Evolutionary conservation across 2,888 invertebrate genomes (phyloP), one percentile per base, ranked within the genome.

Genomic region (Drosophila barbarae): DNA sequence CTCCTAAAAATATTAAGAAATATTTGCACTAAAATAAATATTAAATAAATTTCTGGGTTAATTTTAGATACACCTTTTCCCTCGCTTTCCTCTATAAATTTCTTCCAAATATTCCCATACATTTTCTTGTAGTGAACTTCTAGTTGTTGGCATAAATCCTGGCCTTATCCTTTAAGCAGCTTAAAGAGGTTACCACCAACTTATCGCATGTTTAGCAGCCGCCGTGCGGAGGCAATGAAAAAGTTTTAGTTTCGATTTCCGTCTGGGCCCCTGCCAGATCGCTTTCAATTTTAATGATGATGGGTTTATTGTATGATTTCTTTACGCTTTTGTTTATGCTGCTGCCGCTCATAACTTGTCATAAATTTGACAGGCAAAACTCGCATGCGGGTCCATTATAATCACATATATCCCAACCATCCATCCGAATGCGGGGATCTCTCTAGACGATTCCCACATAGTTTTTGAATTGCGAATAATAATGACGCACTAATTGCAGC

Each of bases 401-500:
- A 66, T 23, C 56, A 35, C 55, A 68, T 61, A 50, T 49, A 46
- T n/a, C 46, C 15, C 26, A 44, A 3, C 9, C 36, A 18, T 44
- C 28, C 28, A 28, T 26, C 47, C 21, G 13, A 26, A 38, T 52
- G 57, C 41, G 55, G 50, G 69, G 57, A 53, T 41, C 32, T 61
- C 30, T 51, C 41, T 26, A 56, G 46, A 64, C 21, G 42, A 58
- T 79, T 83, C 78, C 78, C 78, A 77, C 77, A 78, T 78, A 73
- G 60, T 74, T 83, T 83, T 83, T 83, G 74, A 58, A 84, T 84
- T 81, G 79, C 79, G 78, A 80, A 80, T 79, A 76, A 81, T 79
- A 84, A 84, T 73, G 82, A 84, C 76, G 82, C 84, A 81, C 84
- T 79, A 79, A 79, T 79, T 79, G 79, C 79, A 74, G 71, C 57